A percentile compares a stretch with the other conserved stretches of the same genome.
Evolutionary conservation across 2,888 invertebrate species (phyloP).

Genomic region (Congeria kusceri): DNA sequence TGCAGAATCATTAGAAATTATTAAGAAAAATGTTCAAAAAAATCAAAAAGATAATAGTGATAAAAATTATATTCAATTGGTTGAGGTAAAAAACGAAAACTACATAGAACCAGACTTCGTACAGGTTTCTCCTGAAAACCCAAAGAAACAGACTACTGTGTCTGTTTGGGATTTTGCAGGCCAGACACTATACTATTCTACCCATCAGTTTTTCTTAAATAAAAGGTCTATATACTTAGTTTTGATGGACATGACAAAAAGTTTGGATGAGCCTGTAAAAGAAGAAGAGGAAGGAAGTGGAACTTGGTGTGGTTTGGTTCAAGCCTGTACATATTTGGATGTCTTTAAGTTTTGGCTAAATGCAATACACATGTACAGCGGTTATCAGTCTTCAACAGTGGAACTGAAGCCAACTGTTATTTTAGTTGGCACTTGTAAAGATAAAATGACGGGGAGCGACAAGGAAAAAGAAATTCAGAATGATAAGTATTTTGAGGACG

Average conservation of each 20-base stretch:
- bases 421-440: conserved; percentile 54
- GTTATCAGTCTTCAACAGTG: not conserved
- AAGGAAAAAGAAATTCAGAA: conserved; percentile 38
- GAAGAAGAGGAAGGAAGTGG: not conserved
- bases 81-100: not conserved
- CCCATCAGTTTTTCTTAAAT: conserved; percentile 59
- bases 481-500: conserved; percentile 48
- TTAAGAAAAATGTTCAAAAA: not conserved
- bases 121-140: not conserved
- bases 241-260: conserved; percentile 43
- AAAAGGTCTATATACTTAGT: conserved; percentile 54
- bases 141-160: conserved; percentile 2
- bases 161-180: conserved; percentile 60
- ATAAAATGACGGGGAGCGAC: conserved; percentile 27
- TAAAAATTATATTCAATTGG: not conserved
- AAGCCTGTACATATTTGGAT: conserved; percentile 43
- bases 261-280: conserved; percentile 1
- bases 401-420: conserved; percentile 42
- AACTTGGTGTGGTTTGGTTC: conserved; percentile 12
- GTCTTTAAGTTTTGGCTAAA: conserved; percentile 59
- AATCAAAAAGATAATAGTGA: not conserved
- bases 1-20: not conserved
- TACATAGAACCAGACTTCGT: not conserved
- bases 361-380: conserved; percentile 50
- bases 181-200: conserved; percentile 52